Base-by-base conservation (phyloP, 1,140 invertebrate species). In the Orussus abietinus region DNA sequence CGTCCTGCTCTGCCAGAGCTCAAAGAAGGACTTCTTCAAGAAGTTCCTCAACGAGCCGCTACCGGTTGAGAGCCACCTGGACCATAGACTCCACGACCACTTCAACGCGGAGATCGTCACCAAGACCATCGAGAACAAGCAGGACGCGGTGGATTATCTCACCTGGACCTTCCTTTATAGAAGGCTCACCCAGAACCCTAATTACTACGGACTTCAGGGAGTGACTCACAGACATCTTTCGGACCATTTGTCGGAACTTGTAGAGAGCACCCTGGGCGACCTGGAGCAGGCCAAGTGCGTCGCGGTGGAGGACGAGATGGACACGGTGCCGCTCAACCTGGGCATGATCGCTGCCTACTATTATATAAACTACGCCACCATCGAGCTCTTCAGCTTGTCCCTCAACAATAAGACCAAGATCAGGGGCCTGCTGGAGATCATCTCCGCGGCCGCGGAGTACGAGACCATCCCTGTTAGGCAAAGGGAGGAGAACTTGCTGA, bases 281-380 rank as follows among this genome's bases (percentile, higher is more conserved):
- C 73, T 99, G 45, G 95, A 99, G 66, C 92, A 97, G 64, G 95
- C 93, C 0, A 97, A 98, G 69, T 99, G 97, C 66, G 97, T 99
- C 42, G 89, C 89, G 31, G 85, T 99, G 6, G 95, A 98, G 70
- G 95, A 99, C 55, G 96, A 99, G 46, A 95, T 99, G 83, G 95
- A 99, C 66, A 90, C 91, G 0, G 77, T 90, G 32, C 92, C 96
- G 0, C 75, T 99, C 1, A 99, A 99, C 77, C 75, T 99, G 62
- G 97, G 97, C 45, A 99, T 99, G 94, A 99, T 99, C 70, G 96
- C 96, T 2, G 94, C 96, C 0, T 99, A 99, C 69, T 99, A 99
- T 69, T 99, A 99, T 66, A 99, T 99, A 50, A 98, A 98, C 72
- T 99, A 99, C 57, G 96, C 95, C 0, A 99, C 97, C 0, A 99